phyloP scores from a whole-genome alignment of 2,888 invertebrate genomes.

The Sinodicranocentrus sp. region DNA sequence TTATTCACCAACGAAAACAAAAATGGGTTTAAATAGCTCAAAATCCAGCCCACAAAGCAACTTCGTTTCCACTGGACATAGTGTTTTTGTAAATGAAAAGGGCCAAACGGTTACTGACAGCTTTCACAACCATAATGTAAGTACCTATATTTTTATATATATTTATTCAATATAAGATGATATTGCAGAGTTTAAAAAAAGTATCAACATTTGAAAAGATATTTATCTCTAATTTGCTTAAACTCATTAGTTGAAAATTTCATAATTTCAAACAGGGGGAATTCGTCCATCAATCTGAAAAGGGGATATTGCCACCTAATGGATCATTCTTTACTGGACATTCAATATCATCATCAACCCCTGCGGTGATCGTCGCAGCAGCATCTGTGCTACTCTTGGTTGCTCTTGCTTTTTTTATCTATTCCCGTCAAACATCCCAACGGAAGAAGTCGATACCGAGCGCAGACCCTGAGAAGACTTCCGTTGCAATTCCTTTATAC shows the following conservation, averaged over 20 bases:
- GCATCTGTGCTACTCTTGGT: conserved; percentile 38
- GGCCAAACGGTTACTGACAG: conserved; percentile 45
- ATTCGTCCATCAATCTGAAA: conserved; percentile 38
- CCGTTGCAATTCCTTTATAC: conserved; percentile 27
- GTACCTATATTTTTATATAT: conserved; percentile 12
- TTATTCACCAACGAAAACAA: neutral
- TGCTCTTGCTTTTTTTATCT: conserved; percentile 24
- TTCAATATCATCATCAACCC: neutral
- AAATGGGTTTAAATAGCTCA: conserved; percentile 28
- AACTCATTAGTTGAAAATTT: neutral
- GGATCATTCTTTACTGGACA: too few relatives aligned
- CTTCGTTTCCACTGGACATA: conserved; percentile 46
- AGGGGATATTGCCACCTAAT: conserved; percentile 30
- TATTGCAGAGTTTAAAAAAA: too few relatives aligned
- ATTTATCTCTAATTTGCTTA: neutral
- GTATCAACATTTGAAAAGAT: too few relatives aligned
- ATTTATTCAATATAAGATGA: too few relatives aligned
- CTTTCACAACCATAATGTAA: conserved; percentile 56
- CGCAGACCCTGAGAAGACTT: conserved; percentile 9
- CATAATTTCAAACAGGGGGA: conserved; percentile 41
- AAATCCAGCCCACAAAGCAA: neutral
- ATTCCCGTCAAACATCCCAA: conserved; percentile 29
- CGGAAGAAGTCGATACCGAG: too few relatives aligned
- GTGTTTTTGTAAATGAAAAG: conserved; percentile 40
- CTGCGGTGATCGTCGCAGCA: conserved; percentile 10